Evolutionary conservation across 2,113 vertebrate genomes (phyloP).

Genomic region (Nettapus auritus): DNA sequence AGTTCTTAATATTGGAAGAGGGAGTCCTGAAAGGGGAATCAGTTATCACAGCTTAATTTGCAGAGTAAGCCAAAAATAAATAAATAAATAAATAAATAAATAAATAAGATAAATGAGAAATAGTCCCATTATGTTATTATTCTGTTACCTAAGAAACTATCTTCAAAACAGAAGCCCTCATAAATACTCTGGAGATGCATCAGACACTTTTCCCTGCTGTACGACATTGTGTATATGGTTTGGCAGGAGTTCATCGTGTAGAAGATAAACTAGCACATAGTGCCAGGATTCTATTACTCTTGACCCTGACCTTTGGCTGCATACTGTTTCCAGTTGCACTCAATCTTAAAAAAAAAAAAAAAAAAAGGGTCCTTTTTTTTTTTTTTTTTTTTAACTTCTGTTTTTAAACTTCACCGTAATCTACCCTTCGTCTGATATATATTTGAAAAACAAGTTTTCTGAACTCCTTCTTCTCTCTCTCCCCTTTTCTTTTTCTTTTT

Average conservation of each 20-base stretch:
- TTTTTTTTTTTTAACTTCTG: conserved; percentile 58
- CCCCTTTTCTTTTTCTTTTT: background rate
- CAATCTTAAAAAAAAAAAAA: conserved; percentile 75
- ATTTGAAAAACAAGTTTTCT: conserved; percentile 53
- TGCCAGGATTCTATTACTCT: conserved; percentile 84
- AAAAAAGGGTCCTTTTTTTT: conserved; percentile 65
- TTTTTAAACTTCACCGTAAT: conserved; percentile 58
- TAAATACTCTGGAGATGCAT: conserved; percentile 84
- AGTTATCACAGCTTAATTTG: conserved; percentile 68
- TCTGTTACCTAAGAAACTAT: conserved; percentile 89
- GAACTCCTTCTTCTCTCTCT: background rate
- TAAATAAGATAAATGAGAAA: conserved; percentile 71
- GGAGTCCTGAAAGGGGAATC: background rate
- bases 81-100: background rate
- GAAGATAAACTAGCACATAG: conserved; percentile 81
- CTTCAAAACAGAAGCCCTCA: conserved; percentile 90
- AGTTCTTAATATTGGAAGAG: background rate
- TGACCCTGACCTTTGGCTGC: conserved; percentile 82
- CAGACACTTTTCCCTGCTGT: conserved; percentile 77
- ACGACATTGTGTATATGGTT: conserved; percentile 79
- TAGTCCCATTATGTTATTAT: conserved; percentile 80
- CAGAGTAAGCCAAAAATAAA: conserved; percentile 56
- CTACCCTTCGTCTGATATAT: conserved; percentile 4
- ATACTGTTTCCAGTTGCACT: conserved; percentile 81
- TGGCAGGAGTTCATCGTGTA: conserved; percentile 78